Conservation (phyloP, 1,140 invertebrate species). For the Pogonomyrmex californicus region DNA sequence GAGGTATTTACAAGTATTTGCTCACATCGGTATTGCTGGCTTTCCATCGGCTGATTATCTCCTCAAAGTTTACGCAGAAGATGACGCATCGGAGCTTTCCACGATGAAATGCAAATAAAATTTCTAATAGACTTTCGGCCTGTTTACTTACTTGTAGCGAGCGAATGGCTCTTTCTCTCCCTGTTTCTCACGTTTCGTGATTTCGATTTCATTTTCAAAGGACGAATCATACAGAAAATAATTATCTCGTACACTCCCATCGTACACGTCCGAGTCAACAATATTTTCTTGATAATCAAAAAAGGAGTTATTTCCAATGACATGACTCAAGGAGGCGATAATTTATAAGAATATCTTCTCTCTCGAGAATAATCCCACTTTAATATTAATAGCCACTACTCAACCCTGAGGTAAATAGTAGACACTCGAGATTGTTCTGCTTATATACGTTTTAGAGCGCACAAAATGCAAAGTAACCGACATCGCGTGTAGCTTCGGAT, state of each 20-base stretch:
- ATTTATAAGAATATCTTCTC: slow-evolving; percentile 79
- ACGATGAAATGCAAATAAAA: slow-evolving; percentile 3
- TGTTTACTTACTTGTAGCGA: background rate
- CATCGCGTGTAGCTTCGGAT: slow-evolving; percentile 46
- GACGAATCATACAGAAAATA: background rate
- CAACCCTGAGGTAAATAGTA: slow-evolving; percentile 80
- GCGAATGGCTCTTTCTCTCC: background rate
- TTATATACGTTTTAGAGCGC: slow-evolving; percentile 56
- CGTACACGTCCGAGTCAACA: background rate
- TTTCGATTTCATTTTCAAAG: background rate
- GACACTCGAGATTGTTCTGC: slow-evolving; percentile 57
- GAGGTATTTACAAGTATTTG: slow-evolving; percentile 10
- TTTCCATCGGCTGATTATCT: slow-evolving; percentile 35
- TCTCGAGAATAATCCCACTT: slow-evolving; percentile 72
- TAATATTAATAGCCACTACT: slow-evolving; percentile 78
- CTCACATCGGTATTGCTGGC: background rate
- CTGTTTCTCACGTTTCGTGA: background rate
- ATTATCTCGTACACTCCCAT: background rate
- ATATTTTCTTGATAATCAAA: slow-evolving; percentile 65
- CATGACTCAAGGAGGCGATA: slow-evolving; percentile 73
- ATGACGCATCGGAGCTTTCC: background rate
- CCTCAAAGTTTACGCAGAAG: background rate
- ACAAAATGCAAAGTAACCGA: slow-evolving; percentile 71
- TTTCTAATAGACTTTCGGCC: background rate
- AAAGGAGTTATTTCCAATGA: slow-evolving; percentile 72